Evolutionary conservation across 2,888 invertebrate species (phyloP).

Genomic region (Hymenopus coronatus): DNA sequence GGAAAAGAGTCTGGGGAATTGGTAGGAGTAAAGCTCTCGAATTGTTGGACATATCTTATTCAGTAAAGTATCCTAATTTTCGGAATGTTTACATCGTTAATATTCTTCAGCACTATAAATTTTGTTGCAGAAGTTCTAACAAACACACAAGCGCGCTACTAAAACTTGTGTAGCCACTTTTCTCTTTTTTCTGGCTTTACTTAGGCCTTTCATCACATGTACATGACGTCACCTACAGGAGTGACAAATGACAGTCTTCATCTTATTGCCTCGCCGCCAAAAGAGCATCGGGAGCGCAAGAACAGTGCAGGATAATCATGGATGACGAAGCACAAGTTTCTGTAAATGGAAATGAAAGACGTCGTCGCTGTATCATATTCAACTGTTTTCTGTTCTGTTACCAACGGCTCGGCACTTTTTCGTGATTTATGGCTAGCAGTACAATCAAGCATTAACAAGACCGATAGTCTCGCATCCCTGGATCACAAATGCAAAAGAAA

Average conservation of each 20-base stretch:
- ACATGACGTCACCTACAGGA: conserved; percentile 8
- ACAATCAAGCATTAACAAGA: neutral
- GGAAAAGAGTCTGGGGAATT: no score
- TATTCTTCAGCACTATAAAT: neutral
- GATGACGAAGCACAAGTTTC: conserved; percentile 19
- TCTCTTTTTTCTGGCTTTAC: neutral
- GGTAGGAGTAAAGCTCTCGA: no score
- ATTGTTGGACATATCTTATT: no score
- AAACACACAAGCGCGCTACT: neutral
- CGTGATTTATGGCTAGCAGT: neutral
- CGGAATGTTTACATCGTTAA: neutral
- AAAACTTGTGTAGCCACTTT: neutral
- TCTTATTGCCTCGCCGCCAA: conserved; percentile 9
- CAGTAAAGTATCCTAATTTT: no score
- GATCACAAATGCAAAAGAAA: neutral
- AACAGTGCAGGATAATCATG: neutral
- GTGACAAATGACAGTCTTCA: conserved; percentile 20
- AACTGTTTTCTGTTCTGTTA: neutral
- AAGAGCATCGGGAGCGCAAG: neutral
- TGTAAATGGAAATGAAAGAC: conserved; percentile 14
- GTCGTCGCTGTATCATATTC: conserved; percentile 1
- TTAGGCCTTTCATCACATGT: neutral
- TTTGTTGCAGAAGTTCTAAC: neutral
- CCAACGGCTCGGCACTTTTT: neutral
- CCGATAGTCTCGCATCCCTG: neutral